Evolutionary conservation across 2,113 vertebrate species (phyloP), one percentile per base, ranked within the genome.

Genomic region (Oryzias curvinotus): DNA sequence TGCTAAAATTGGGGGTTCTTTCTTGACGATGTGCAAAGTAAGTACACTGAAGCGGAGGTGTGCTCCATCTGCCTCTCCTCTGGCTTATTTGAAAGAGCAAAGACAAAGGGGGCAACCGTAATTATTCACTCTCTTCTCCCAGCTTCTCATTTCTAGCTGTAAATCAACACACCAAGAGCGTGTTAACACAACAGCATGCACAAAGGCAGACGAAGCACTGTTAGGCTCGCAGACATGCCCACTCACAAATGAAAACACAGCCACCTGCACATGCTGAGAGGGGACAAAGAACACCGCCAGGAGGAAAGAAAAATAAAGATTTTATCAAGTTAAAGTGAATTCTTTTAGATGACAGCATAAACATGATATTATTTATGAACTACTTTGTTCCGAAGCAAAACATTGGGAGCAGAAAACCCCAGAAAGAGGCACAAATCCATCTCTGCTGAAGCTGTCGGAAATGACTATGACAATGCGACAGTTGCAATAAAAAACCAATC

Each of bases 41-140:
- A 47, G 46, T 44, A 15, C 2, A 47, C 46, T 7, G 17, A 85
- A 89, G 86, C 86, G 85, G 77, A 80, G 81, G 81, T 85, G 84
- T 71, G 77, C 80, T 85, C 64, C 50, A 83, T 75, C 80, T 81
- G 77, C 58, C 71, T 80, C 77, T 86, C 76, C 76, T 85, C 72
- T 49, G 77, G 84, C 80, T 84, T 90, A 90, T 90, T 90, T 86
- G 86, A 90, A 80, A 80, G 73, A 89, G 81, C 52, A 59, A 78
- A 90, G 85, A 91, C 90, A 90, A 89, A 89, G 82, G 86, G 58
- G 78, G 78, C 80, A 81, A 79, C 36, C 66, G 73, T 80, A 88
- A 89, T 90, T 88, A 89, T 77, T 84, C 79, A 12, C 63, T 74
- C 73, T 80, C 78, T 73, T 80, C 71, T 61, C 71, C 66, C 66